Base-by-base conservation (phyloP, 2,797 vertebrate species). In the Coccyzus lansbergi region DNA sequence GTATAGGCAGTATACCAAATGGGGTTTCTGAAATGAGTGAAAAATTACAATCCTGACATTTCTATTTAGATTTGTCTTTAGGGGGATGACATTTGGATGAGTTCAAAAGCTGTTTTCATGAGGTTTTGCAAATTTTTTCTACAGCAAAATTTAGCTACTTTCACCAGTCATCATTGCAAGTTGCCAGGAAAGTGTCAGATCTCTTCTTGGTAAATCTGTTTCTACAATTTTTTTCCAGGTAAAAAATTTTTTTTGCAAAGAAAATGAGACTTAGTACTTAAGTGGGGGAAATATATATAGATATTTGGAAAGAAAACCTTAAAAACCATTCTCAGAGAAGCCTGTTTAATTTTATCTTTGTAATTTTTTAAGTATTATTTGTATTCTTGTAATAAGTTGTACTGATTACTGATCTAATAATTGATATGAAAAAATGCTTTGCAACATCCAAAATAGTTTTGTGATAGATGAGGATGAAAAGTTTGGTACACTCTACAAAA, bases 151-250 rank as follows among this genome's bases (percentile, higher is more conserved):
- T 89, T 92, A 95, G 91, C 92, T 95, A 2, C 44, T 94, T 94
- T 95, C 53, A 92, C 25, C 55, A 95, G 62, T 25, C 91, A 88
- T 93, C 87, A 84, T 29, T 83, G 69, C 65, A 80, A 74, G 63
- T 90, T 96, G 95, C 92, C 91, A 96, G 79, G 53, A 95, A 96
- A 94, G 59, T 93, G 95, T 93, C 95, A 96, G 83, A 93, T 94
- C 91, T 76, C 49, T 86, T 94, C 72, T 95, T 87, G 81, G 89
- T 92, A 88, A 87, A 94, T 89, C 86, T 94, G 68, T 91, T 95
- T 92, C 56, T 95, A 87, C 63, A 89, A 81, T 89, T 95, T 94
- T 87, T 38, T 93, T 72, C 59, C 89, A 95, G 91, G 93, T 96
- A 95, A 51, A 86, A 95, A 75, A 92, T 60, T 78, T 81, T 21